These are phyloP conservation scores for Phanerotoma sp. DNA, from an alignment of 2,888 invertebrate genomes.

Conservation along the genomic window DNA sequence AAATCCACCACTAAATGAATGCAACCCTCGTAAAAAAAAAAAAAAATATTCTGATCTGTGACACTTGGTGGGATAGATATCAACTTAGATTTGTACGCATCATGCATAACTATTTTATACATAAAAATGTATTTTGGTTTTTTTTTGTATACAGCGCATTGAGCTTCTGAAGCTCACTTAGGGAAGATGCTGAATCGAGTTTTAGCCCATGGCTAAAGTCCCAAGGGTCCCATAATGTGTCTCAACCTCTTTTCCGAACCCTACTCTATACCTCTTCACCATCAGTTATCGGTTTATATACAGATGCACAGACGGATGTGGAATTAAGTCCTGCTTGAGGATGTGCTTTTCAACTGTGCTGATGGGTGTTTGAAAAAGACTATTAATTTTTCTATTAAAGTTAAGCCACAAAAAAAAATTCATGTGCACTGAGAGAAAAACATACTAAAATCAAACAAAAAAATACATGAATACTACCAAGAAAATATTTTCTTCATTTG, in stretches of 20 bases:
- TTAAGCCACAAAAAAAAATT: no score
- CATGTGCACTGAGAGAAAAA: no score
- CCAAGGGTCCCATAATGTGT: slow-evolving; percentile 52
- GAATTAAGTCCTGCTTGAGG: slow-evolving; percentile 15
- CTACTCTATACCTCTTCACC: slow-evolving; percentile 39
- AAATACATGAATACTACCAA: no score
- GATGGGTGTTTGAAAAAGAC: no score
- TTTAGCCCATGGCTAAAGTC: slow-evolving; percentile 49
- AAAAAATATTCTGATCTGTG: no score
- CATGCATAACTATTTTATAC: slow-evolving; percentile 18
- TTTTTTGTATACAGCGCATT: slow-evolving; percentile 2
- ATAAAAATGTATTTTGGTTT: slow-evolving; percentile 5
- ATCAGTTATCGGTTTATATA: slow-evolving; percentile 35
- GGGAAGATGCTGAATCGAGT: slow-evolving; percentile 19
- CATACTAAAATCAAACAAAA: no score
- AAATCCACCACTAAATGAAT: no score
- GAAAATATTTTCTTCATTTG: no score
- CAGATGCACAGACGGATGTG: slow-evolving; percentile 44
- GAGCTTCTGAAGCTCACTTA: not conserved
- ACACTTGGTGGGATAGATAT: slow-evolving; percentile 11
- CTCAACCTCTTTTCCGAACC: slow-evolving; percentile 37
- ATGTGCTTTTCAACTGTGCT: not conserved
- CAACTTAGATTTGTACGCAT: slow-evolving; percentile 5
- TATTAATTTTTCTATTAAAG: not conserved
- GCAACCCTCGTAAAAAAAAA: slow-evolving; percentile 2